A percentile compares a stretch with the other conserved stretches of the same genome.
phyloP scores from a whole-genome alignment of 1,140 invertebrate genomes.

The Drosophila truncata region DNA sequence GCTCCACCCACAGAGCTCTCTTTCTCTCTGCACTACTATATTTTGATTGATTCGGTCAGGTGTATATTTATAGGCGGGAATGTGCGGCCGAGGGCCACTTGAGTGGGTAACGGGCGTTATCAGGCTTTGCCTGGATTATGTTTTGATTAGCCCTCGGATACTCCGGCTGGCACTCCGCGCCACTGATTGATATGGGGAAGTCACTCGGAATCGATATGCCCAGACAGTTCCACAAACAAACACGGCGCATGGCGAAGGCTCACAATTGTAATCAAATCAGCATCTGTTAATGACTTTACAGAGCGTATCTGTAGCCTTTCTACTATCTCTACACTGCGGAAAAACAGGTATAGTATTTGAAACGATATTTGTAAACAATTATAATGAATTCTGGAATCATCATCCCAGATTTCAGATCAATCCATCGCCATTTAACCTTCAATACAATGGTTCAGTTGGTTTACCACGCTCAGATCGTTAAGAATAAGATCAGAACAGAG shows the following conservation, averaged over 20 bases:
- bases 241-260: slow-evolving; percentile 1
- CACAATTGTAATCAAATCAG: slow-evolving; percentile 66
- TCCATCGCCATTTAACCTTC: background rate
- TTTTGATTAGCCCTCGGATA: slow-evolving; percentile 68
- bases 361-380: background rate
- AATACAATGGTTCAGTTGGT: background rate
- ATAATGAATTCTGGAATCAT: background rate
- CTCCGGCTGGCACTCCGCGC: slow-evolving; percentile 31
- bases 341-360: background rate
- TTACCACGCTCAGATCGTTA: background rate
- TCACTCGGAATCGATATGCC: slow-evolving; percentile 32
- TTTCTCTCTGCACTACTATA: slow-evolving; percentile 29
- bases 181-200: slow-evolving; percentile 35
- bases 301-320: slow-evolving; percentile 34
- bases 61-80: slow-evolving; percentile 35
- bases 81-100: slow-evolving; percentile 39
- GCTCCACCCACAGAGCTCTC: background rate
- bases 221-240: slow-evolving; percentile 24
- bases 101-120: slow-evolving; percentile 54
- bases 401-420: background rate
- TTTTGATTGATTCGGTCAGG: slow-evolving; percentile 71
- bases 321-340: slow-evolving; percentile 11
- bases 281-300: slow-evolving; percentile 76
- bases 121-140: slow-evolving; percentile 59
- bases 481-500: background rate